Evolutionary conservation across 2,797 vertebrate species (phyloP).

Genomic region (Pangasius sanitwongsei): DNA sequence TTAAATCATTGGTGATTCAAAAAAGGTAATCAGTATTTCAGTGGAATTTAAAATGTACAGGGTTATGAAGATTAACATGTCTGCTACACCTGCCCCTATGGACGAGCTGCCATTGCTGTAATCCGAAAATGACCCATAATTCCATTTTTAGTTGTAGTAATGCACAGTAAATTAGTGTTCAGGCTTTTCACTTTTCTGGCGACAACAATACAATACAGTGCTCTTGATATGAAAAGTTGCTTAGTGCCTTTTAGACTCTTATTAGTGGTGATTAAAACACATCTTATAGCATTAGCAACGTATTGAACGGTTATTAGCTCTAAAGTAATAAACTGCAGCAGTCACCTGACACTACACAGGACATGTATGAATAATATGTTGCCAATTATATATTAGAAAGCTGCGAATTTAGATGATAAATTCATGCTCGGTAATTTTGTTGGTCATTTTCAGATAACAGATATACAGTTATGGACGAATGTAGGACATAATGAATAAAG

Average conservation of each 20-base stretch:
- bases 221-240: not conserved
- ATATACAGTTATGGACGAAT: not conserved
- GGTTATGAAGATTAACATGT: not conserved
- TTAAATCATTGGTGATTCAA: not conserved
- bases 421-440: not conserved
- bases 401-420: not conserved
- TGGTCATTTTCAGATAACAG: not conserved
- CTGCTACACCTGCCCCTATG: not conserved
- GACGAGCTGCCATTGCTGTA: not conserved
- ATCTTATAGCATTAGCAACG: not conserved
- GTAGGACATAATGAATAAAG: not conserved
- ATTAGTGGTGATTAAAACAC: not conserved
- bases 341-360: not conserved
- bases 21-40: not conserved
- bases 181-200: not conserved
- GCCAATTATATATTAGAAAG: not conserved
- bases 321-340: not conserved
- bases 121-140: not conserved
- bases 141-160: not conserved
- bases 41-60: not conserved
- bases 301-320: not conserved
- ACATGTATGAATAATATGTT: not conserved
- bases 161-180: not conserved
- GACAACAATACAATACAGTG: not conserved
- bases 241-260: not conserved